Conservation (phyloP, 1,140 invertebrate genomes). For the Cryptotermes secundus region DNA sequence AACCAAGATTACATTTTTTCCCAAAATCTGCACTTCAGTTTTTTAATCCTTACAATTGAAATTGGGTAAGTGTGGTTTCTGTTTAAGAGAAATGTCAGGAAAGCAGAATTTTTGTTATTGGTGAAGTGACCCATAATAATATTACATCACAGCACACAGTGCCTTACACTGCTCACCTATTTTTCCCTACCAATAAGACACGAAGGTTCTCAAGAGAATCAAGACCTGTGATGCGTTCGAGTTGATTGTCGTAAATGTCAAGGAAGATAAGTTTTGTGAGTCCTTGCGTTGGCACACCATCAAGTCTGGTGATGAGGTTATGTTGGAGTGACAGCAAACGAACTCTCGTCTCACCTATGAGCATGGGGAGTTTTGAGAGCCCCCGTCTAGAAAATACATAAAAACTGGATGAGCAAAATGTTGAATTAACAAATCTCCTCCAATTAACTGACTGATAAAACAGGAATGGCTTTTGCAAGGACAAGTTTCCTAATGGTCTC, state of each 20-base stretch:
- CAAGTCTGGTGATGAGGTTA: conserved; percentile 80
- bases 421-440: not conserved
- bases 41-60: no score
- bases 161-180: conserved; percentile 54
- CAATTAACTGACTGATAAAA: not conserved
- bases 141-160: no score
- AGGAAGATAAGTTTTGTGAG: conserved; percentile 73
- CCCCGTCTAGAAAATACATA: conserved; percentile 56
- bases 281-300: conserved; percentile 53
- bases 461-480: not conserved
- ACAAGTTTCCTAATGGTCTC: no score
- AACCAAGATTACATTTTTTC: no score
- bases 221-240: conserved; percentile 78
- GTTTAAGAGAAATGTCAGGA: no score
- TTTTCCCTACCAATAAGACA: conserved; percentile 87
- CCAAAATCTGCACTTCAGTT: no score
- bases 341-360: conserved; percentile 75
- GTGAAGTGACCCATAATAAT: no score
- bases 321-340: conserved; percentile 86
- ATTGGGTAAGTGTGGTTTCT: no score
- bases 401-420: not conserved
- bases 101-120: no score
- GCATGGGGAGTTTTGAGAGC: conserved; percentile 72
- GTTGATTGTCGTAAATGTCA: conserved; percentile 91
- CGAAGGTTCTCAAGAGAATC: conserved; percentile 72